A percentile compares a stretch with the other conserved stretches of the same genome.
These are phyloP conservation scores for Leptinotarsa tumamoca DNA, from an alignment of 2,888 invertebrate species.

Conservation along the genomic window DNA sequence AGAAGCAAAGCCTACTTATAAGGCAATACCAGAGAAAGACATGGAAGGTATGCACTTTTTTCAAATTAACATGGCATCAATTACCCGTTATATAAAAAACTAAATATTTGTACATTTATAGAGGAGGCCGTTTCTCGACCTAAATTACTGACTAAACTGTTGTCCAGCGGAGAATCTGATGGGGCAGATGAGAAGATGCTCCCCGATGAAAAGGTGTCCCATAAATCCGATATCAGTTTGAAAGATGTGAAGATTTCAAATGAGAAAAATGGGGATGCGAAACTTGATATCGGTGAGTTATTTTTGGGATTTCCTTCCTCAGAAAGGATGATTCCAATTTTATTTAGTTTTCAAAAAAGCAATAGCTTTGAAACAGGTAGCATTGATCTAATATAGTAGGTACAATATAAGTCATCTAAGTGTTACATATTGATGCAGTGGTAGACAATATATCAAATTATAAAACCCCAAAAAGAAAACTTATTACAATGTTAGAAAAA, in stretches of 20 bases:
- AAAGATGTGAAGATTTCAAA: conserved; percentile 74
- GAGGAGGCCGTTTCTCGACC: conserved; percentile 58
- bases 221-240: conserved; percentile 70
- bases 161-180: conserved; percentile 67
- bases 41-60: conserved; percentile 65
- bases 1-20: conserved; percentile 66
- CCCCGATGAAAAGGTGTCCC: conserved; percentile 69
- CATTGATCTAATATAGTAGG: too few species aligned
- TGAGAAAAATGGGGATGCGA: conserved; percentile 82
- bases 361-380: too few species aligned
- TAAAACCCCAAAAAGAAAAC: too few species aligned
- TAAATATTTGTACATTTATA: conserved; percentile 39
- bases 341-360: too few species aligned
- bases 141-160: conserved; percentile 66
- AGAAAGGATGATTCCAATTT: neutral
- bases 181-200: conserved; percentile 81
- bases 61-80: neutral
- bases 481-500: too few species aligned
- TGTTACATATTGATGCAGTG: too few species aligned
- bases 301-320: neutral
- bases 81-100: conserved; percentile 19
- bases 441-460: too few species aligned
- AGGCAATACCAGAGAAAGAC: conserved; percentile 72
- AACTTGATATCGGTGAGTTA: conserved; percentile 81
- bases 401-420: too few species aligned